Evolutionary conservation across 2,797 vertebrate genomes (phyloP), one percentile per base, ranked within the genome.

Genomic region (Geotrypetes seraphini): DNA sequence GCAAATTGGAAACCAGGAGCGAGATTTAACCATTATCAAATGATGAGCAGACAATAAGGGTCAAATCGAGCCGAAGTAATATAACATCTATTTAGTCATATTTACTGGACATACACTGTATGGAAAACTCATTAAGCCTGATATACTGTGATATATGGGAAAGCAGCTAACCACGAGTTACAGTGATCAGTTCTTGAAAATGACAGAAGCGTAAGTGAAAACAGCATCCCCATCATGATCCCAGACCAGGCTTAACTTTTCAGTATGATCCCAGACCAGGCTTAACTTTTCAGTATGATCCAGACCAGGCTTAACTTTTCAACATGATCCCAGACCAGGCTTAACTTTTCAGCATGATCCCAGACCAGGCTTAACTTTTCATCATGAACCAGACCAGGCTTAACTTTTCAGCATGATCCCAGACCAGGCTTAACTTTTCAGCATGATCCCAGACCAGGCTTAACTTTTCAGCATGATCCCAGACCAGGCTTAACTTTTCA

Each of bases 151-250:
- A 22, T 18, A 33, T 28, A 52, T 45, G 47, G n/a, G 7, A 45
- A 57, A 64, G 43, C 4, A 19, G 48, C 28, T 23, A 34, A 5
- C 50, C 31, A 14, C 34, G 33, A 48, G 17, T 33, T 55, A 30
- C 31, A 48, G 17, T 50, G 33, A 52, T 59, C 49, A 50, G 59
- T 59, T 53, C 57, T 26, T 46, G 16, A 22, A n/a, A 49, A 55
- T 31, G 64, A 42, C 16, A 54, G 45, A 60, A 50, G 30, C 40
- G 47, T 38, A 62, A 57, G 65, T 69, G 39, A 41, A 34, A 38
- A 47, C 19, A 30, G 25, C 10, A 31, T 22, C 14, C 17, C 23
- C 38, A 38, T 29, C 31, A 11, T 33, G 18, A 54, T 36, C 22
- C n/a, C 12, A 19, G 25, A 29, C 44, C 13, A 16, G 28, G 40